A percentile compares a stretch with the other conserved stretches of the same genome.
Conservation (phyloP, 2,797 vertebrate genomes). For the Peromyscus eremicus region DNA sequence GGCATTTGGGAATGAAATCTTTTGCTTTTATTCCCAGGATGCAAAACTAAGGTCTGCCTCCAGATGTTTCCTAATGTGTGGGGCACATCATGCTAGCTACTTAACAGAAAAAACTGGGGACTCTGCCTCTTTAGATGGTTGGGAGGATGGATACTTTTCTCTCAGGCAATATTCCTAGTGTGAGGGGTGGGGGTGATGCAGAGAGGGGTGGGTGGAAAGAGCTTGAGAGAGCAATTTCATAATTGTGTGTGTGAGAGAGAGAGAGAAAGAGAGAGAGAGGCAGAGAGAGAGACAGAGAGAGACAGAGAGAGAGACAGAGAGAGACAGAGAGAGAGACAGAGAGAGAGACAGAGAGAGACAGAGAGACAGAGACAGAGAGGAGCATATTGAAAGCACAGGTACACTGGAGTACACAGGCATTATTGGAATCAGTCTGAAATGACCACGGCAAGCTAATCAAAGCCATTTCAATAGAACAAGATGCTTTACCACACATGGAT, state of each 20-base stretch:
- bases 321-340: too few relatives aligned
- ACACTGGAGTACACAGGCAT: neutral
- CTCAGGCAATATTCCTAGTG: neutral
- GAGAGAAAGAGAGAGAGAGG: too few relatives aligned
- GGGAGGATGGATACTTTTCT: neutral
- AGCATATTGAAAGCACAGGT: neutral
- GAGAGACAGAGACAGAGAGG: too few relatives aligned
- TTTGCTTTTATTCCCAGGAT: constrained; percentile 43
- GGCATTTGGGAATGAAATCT: neutral
- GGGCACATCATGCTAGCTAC: neutral
- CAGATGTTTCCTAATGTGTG: constrained; percentile 6
- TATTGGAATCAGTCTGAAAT: neutral
- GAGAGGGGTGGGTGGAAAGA: neutral
- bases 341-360: too few relatives aligned
- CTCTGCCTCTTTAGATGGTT: neutral
- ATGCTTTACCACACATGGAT: neutral
- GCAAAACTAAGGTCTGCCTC: neutral
- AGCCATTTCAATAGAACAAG: neutral
- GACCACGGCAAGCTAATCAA: neutral
- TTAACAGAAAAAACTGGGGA: constrained; percentile 11
- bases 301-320: too few relatives aligned
- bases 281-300: too few relatives aligned
- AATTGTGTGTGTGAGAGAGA: neutral
- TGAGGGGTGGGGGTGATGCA: too few relatives aligned
- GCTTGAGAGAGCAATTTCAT: neutral